Evolutionary conservation across 2,113 vertebrate species (phyloP), one percentile per base, ranked within the genome.

Genomic region (Rhagologus leucostigma): DNA sequence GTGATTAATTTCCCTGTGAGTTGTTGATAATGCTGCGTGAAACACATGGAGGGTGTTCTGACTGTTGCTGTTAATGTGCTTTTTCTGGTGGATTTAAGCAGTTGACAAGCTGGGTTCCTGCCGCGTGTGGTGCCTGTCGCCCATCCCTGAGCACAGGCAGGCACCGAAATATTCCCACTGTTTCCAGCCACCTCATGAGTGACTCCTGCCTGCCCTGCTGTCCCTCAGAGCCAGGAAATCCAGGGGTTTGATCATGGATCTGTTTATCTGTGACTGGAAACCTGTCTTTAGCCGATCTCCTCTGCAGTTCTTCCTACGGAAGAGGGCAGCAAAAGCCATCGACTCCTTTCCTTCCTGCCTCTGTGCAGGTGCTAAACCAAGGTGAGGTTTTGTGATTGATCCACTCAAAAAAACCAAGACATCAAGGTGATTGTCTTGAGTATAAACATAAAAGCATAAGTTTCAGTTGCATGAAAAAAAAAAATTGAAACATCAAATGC

Each of bases 301-400:
- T 63, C 24, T 55, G 82, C 27, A 7, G 70, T 83, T 77, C 6
- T 94, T 79, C 83, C 70, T 59, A 42, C 98, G 97, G 91, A 92
- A 98, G 98, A 98, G 98, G 98, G 98, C 98, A 98, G 97, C 97
- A 98, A 37, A 96, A 97, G 68, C 96, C 83, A 87, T 18, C 2
- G 7, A 3, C 80, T 60, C 49, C 30, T 30, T 53, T 11, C n/a
- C 65, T 69, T 32, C 59, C 39, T 41, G 44, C 41, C 11, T 32
- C 46, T n/a, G 0, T 23, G 42, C 75, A 57, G 50, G 19, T 67
- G n/a, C 41, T 60, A 9, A 89, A 50, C 23, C 46, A 29, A 52
- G 26, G 56, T 32, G 24, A 21, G 15, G 56, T 21, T 92, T 93
- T 56, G 7, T 63, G 18, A 35, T 37, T 6, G 42, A 35, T 37